Base-by-base conservation (phyloP, 2,888 invertebrate genomes). In the Tuta absoluta region DNA sequence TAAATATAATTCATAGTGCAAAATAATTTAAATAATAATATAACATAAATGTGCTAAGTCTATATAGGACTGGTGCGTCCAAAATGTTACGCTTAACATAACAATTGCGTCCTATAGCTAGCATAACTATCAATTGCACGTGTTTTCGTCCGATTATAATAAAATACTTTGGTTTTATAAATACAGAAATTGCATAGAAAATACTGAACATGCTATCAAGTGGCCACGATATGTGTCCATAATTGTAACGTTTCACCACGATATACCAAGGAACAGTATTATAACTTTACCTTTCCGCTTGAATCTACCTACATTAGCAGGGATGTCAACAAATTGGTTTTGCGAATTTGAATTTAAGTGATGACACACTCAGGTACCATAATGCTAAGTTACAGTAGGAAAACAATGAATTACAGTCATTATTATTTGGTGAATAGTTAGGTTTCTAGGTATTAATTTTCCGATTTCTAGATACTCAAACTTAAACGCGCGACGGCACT, bases 1-100 rank as follows among this genome's bases (percentile, higher is more conserved):
- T 89, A 88, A 87, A 87, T 87, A 88, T 80, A 73, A 78, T 85
- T 75, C 79, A 82, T 80, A 82, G 87, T 89, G 89, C 89, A 86
- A 84, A 86, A 83, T 85, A 84, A 87, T 81, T 84, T 83, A 85
- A 80, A 84, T 74, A 73, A 78, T 81, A 80, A 83, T 74, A 78
- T 77, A 76, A 77, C 71, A 78, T 63, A 78, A 76, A 82, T 75
- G 82, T 86, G 85, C 86, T 86, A 85, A 78, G 82, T 82, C 82
- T 87, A 85, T 82, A 77, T 78, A 74, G 88, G 65, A 90, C 90
- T 89, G 90, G 91, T 90, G 91, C 89, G 88, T 81, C 80, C 79
- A 78, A 81, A 79, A 80, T 77, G 74, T 77, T 76, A 72, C 67
- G 12, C 71, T 73, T 76, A 79, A 78, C 77, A 79, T 77, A 71